Evolutionary conservation across 1,140 invertebrate genomes (phyloP), one percentile per base, ranked within the genome.

Genomic region (Panagrolaimus sp.): DNA sequence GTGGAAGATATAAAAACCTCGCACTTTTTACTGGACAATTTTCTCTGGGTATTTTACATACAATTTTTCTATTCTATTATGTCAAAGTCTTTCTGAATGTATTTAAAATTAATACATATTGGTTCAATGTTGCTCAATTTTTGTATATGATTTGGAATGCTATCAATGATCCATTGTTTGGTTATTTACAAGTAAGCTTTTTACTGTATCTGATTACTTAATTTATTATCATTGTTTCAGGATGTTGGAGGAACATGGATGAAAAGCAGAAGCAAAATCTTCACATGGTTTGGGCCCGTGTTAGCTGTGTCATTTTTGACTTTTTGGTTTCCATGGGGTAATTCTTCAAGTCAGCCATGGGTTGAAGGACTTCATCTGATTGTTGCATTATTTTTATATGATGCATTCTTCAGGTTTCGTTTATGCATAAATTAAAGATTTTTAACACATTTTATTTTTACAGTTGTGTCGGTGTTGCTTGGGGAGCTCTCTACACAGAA

Each of bases 61-160:
- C 69, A 5, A 77, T 67, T 82, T 76, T 69, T 82, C 82, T 12
- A 80, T 70, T 77, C 67, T 78, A 78, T 63, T 78, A 78, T 68
- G 76, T 78, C 1, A 78, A 74, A 58, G 81, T 85, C 5, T 86
- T 85, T 71, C 72, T 86, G 26, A 84, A 85, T 68, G 63, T 80
- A 5, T 86, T 84, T 71, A 76, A 84, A 43, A 82, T 86, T n/a
- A 70, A 80, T 46, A 78, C 85, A 63, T 76, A 70, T n/a, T 86
- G 84, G 84, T 86, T 86, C 72, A 84, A 86, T 28, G 65, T 80
- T 8, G 75, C 85, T 6, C 85, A 86, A 71, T 47, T 84, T 9
- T 63, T 86, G 10, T 85, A 83, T 67, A 73, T 86, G 72, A 47
- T 85, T 8, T 86, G 85, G 85, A 86, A 86, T 73, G 82, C 85